Percentiles rank a stretch among this genome's conserved stretches.
These are phyloP conservation scores for Neostethus bicornis DNA, from an alignment of 2,797 vertebrate genomes.

Conservation along the genomic window DNA sequence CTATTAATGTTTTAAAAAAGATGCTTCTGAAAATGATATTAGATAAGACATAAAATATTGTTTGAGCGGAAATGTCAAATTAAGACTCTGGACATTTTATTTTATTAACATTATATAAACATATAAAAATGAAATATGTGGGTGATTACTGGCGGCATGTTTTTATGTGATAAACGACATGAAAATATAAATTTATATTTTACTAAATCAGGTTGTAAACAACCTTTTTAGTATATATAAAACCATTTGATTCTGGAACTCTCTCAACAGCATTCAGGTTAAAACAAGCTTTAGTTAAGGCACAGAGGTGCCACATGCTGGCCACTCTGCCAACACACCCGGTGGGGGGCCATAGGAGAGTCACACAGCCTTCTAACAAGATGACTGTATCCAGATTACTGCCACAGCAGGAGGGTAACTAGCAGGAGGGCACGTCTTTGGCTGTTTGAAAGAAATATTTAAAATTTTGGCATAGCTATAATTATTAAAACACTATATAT, in stretches of 20 bases:
- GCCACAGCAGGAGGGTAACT: conserved; percentile 1
- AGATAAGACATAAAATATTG: background rate
- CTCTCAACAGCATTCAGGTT: conserved; percentile 22
- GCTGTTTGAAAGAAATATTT: conserved; percentile 11
- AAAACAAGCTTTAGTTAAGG: conserved; percentile 33
- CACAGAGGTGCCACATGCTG: conserved; percentile 41
- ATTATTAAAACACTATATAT: background rate
- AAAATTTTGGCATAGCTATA: conserved; percentile 23
- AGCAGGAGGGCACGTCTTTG: conserved; percentile 6
- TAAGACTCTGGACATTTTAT: background rate
- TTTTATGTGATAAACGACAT: background rate
- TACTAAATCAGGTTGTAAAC: conserved; percentile 7
- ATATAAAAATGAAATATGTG: background rate
- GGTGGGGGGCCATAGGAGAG: conserved; percentile 49
- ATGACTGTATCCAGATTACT: conserved; percentile 8
- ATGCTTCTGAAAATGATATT: background rate
- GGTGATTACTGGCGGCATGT: background rate
- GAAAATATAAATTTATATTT: background rate
- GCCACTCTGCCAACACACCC: conserved; percentile 38
- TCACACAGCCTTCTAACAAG: conserved; percentile 22
- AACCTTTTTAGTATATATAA: conserved; percentile 19
- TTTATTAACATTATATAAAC: too few species aligned
- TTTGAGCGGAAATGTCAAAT: background rate
- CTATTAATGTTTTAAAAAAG: background rate
- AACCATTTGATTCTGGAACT: conserved; percentile 11